phyloP scores from a whole-genome alignment of 2,888 invertebrate species.

The Beris morrisii region DNA sequence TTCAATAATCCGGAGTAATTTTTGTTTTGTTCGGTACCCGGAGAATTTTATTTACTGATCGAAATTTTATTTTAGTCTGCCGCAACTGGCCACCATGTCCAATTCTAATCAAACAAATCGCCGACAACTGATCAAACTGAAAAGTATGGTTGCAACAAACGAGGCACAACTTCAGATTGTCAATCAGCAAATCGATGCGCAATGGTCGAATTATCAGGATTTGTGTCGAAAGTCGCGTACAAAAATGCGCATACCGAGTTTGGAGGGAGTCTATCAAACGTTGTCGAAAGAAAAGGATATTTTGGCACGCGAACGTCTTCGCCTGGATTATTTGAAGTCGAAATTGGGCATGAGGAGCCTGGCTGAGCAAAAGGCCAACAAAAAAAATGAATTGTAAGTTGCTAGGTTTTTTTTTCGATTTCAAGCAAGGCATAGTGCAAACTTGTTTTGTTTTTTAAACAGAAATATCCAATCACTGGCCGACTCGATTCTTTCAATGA shows the following conservation, averaged over 20 bases:
- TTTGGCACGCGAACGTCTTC: slow-evolving; percentile 62
- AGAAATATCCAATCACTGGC: slow-evolving; percentile 51
- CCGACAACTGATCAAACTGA: slow-evolving; percentile 68
- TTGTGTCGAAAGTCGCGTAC: slow-evolving; percentile 55
- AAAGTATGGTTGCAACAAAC: slow-evolving; percentile 70
- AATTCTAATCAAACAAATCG: slow-evolving; percentile 50
- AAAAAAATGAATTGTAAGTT: slow-evolving; percentile 34
- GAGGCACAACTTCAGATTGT: slow-evolving; percentile 75
- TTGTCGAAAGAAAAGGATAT: slow-evolving; percentile 73
- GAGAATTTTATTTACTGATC: background rate
- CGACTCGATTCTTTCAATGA: slow-evolving; percentile 54
- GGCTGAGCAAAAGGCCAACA: slow-evolving; percentile 10
- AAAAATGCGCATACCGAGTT: slow-evolving; percentile 60
- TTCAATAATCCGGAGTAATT: slow-evolving; percentile 52
- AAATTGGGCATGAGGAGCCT: slow-evolving; percentile 50
- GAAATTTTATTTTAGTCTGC: slow-evolving; percentile 43
- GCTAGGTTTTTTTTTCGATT: background rate
- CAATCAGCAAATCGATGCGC: slow-evolving; percentile 70
- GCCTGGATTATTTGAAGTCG: slow-evolving; percentile 53
- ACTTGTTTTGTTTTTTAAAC: background rate
- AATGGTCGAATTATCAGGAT: slow-evolving; percentile 71
- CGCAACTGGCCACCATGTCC: slow-evolving; percentile 46
- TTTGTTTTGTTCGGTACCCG: background rate
- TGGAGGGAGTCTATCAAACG: slow-evolving; percentile 79
- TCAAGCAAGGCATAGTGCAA: background rate